A percentile compares a stretch with the other conserved stretches of the same genome.
phyloP scores from a whole-genome alignment of 2,797 vertebrate genomes.

The Sebastes vulpes region DNA sequence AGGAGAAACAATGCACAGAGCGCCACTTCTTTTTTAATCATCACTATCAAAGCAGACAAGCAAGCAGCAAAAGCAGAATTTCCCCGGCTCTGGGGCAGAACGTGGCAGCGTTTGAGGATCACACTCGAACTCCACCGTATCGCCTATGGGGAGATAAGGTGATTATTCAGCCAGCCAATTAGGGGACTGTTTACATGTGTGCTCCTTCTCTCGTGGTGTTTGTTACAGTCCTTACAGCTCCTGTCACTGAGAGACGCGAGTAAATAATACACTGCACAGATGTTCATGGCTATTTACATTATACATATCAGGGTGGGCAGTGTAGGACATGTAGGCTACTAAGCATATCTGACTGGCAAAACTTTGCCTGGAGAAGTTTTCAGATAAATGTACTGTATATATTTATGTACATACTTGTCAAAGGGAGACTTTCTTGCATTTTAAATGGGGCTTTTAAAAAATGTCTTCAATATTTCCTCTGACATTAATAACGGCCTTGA shows the following conservation, averaged over 20 bases:
- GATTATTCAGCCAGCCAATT: constrained; percentile 84
- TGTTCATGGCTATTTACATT: constrained; percentile 44
- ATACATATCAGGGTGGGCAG: background rate
- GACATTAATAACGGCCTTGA: constrained; percentile 27
- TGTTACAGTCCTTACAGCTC: constrained; percentile 48
- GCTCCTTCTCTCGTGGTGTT: constrained; percentile 39
- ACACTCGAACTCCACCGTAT: constrained; percentile 51
- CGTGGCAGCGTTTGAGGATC: constrained; percentile 70
- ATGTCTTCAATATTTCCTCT: constrained; percentile 14
- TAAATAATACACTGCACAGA: constrained; percentile 28
- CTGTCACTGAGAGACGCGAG: constrained; percentile 28
- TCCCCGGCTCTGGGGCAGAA: constrained; percentile 69
- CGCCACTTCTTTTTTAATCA: constrained; percentile 83
- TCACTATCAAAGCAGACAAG: constrained; percentile 84
- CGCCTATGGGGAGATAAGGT: constrained; percentile 67
- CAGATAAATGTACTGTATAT: background rate
- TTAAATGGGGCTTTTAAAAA: constrained; percentile 19
- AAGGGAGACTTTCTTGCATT: constrained; percentile 21
- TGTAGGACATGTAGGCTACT: background rate
- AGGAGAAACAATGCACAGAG: constrained; percentile 71
- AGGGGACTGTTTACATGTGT: constrained; percentile 66
- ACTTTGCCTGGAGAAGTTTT: background rate
- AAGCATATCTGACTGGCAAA: constrained; percentile 17
- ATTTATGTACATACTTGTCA: constrained; percentile 6
- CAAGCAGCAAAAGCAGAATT: constrained; percentile 70